Conservation (phyloP, 2,113 vertebrate genomes). For the Oreochromis aureus region DNA sequence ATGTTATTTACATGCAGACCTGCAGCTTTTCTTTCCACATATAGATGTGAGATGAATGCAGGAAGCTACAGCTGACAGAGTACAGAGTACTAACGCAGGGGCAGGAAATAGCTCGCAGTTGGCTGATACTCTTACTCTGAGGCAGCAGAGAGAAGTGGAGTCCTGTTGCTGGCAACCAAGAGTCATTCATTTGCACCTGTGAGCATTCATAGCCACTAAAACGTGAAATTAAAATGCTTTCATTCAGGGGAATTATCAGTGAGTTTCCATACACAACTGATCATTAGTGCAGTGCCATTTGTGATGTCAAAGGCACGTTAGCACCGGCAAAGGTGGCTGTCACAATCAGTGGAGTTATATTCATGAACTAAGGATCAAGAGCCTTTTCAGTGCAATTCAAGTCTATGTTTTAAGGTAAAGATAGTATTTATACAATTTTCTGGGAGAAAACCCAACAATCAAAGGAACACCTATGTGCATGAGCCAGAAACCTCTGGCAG, state of each 20-base stretch:
- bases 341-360: neutral
- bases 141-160: neutral
- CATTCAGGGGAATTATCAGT: neutral
- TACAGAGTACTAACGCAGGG: neutral
- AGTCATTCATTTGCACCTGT: constrained; percentile 39
- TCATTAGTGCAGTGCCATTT: neutral
- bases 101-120: constrained; percentile 14
- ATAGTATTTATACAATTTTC: neutral
- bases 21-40: neutral
- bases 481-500: neutral
- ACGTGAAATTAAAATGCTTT: neutral
- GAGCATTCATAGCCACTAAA: neutral
- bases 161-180: neutral
- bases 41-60: neutral
- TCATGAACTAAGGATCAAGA: neutral
- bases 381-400: neutral
- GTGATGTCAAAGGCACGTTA: neutral
- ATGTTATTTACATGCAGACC: neutral
- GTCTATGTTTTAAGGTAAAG: neutral
- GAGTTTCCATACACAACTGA: neutral
- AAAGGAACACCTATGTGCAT: neutral
- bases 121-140: neutral
- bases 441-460: neutral
- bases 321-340: neutral
- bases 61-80: neutral